phyloP scores from a whole-genome alignment of 2,888 invertebrate species.

The Amphipoea oculea region DNA sequence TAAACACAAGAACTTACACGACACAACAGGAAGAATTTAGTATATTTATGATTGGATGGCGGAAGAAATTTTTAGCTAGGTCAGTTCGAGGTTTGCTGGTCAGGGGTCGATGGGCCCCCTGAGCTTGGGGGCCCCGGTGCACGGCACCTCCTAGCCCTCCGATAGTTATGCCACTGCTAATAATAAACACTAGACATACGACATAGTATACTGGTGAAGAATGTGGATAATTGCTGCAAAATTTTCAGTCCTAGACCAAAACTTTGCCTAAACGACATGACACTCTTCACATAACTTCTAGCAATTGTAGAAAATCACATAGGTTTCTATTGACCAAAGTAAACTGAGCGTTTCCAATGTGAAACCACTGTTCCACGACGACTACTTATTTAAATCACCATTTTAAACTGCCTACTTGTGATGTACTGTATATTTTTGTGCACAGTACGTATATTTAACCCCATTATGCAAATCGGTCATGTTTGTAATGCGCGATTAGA shows the following conservation, averaged over 20 bases:
- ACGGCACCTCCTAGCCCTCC: too few species aligned
- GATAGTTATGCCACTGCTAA: too few species aligned
- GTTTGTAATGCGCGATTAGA: slow-evolving; percentile 61
- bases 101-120: too few species aligned
- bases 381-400: slow-evolving; percentile 32
- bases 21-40: too few species aligned
- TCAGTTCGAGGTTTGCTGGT: too few species aligned
- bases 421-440: slow-evolving; percentile 58
- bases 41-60: too few species aligned
- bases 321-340: not conserved
- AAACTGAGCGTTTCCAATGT: slow-evolving; percentile 12
- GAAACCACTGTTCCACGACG: slow-evolving; percentile 9
- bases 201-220: not conserved
- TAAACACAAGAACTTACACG: too few species aligned
- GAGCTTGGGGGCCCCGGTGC: too few species aligned
- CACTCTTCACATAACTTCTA: too few species aligned
- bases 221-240: not conserved
- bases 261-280: not conserved
- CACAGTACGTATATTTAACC: slow-evolving; percentile 45
- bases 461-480: slow-evolving; percentile 59
- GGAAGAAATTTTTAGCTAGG: too few species aligned
- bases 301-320: not conserved
- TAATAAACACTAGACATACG: not conserved
- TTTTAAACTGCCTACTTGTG: slow-evolving; percentile 42
- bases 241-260: not conserved